Evolutionary conservation across 2,797 vertebrate genomes (phyloP), one percentile per base, ranked within the genome.

Genomic region (Lutjanus campechanus): DNA sequence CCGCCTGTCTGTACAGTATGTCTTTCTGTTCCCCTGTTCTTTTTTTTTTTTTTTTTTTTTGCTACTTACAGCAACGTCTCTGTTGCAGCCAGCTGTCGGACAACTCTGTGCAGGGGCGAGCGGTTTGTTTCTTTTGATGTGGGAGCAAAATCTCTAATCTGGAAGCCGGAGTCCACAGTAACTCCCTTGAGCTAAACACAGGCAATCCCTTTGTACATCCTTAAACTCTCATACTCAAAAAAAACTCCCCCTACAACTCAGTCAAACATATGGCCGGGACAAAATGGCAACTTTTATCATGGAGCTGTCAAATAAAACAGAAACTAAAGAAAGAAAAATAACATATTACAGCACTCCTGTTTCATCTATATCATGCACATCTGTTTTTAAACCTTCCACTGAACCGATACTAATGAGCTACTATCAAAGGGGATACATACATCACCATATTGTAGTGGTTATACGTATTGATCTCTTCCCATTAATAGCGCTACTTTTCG

Each of bases 121-220:
- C 64, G 16, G 70, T 82, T 70, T 58, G 71, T 61, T 55, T 65
- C 61, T 53, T 83, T 74, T 88, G 66, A 86, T 79, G 81, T 73
- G 59, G 77, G 44, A 77, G 67, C 4, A 55, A 65, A 76, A 84
- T 85, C 83, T 86, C 22, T 79, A 73, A 85, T 90, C 81, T 88
- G 58, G 61, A 60, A 16, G 60, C 76, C 8, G 9, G 62, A 83
- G 72, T 55, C 56, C 60, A 70, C 61, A 63, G 65, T 17, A 58
- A 63, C 73, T 81, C 81, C 89, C 74, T 68, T 41, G 43, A 84
- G 69, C 9, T 75, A 77, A 88, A 84, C 73, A 75, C 11, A 73
- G 59, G n/a, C 70, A 65, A 72, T 67, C 74, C 22, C 50, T 85
- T 61, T 72, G 69, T 69, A 55, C 19, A 72, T 58, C 44, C 50